Evolutionary conservation across 2,888 invertebrate species (phyloP).

Genomic region (Volucella zonaria): DNA sequence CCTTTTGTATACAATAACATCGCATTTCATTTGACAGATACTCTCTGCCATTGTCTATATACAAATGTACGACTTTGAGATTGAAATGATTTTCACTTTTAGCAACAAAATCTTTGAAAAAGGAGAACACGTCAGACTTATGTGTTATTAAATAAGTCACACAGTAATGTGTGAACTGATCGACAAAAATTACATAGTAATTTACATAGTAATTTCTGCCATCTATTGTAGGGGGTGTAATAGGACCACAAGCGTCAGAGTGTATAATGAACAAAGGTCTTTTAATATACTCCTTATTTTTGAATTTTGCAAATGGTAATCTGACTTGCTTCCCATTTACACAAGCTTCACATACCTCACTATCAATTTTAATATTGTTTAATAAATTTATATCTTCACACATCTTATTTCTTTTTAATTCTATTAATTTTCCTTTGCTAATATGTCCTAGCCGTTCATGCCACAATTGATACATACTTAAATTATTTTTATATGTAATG

Average conservation of each 20-base stretch:
- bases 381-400: slow-evolving; percentile 35
- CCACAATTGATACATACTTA: slow-evolving; percentile 29
- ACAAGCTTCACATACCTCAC: slow-evolving; percentile 77
- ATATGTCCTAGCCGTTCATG: slow-evolving; percentile 46
- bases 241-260: slow-evolving; percentile 78
- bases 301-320: slow-evolving; percentile 76
- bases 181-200: too few relatives aligned
- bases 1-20: slow-evolving; percentile 76
- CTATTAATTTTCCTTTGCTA: slow-evolving; percentile 21
- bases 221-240: slow-evolving; percentile 76
- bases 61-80: slow-evolving; percentile 4
- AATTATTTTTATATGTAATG: not conserved
- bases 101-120: slow-evolving; percentile 73
- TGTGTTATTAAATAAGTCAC: slow-evolving; percentile 75
- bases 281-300: slow-evolving; percentile 72
- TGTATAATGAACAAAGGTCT: slow-evolving; percentile 78
- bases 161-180: slow-evolving; percentile 77
- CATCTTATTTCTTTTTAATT: slow-evolving; percentile 44
- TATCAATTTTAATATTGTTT: slow-evolving; percentile 13
- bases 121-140: slow-evolving; percentile 76
- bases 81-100: slow-evolving; percentile 13
- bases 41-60: slow-evolving; percentile 14
- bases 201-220: too few relatives aligned
- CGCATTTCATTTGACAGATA: slow-evolving; percentile 76
- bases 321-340: slow-evolving; percentile 78